Conservation (phyloP, 2,113 vertebrate genomes). For the Sebastes fasciatus region DNA sequence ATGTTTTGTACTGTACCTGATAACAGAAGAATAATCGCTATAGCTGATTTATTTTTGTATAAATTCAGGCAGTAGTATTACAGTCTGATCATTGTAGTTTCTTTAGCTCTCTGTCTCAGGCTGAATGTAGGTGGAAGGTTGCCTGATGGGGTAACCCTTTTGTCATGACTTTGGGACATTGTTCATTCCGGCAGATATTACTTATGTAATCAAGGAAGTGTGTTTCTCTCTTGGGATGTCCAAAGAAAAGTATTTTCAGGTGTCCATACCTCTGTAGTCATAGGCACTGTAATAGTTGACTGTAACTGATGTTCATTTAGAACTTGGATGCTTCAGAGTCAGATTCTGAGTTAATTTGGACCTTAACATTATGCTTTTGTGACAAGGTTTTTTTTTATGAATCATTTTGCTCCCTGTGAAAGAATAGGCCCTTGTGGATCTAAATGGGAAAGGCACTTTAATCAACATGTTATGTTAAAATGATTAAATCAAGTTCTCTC, state of each 20-base stretch:
- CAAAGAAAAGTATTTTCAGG: constrained; percentile 63
- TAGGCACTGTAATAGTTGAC: constrained; percentile 43
- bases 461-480: constrained; percentile 41
- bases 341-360: constrained; percentile 26
- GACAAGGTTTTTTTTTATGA: constrained; percentile 51
- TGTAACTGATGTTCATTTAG: not conserved
- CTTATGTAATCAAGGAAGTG: constrained; percentile 38
- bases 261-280: constrained; percentile 52
- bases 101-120: constrained; percentile 53
- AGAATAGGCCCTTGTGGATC: constrained; percentile 23
- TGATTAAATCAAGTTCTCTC: constrained; percentile 25
- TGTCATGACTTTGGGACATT: constrained; percentile 38
- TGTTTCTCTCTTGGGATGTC: constrained; percentile 26
- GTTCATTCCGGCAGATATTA: constrained; percentile 40
- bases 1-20: constrained; percentile 75
- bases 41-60: constrained; percentile 82
- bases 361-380: constrained; percentile 45
- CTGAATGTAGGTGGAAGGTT: constrained; percentile 42
- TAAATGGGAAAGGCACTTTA: constrained; percentile 46
- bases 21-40: constrained; percentile 66
- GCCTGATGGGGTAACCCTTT: constrained; percentile 34
- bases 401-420: constrained; percentile 49
- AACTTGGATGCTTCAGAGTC: constrained; percentile 32
- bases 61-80: constrained; percentile 70
- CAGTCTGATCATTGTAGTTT: constrained; percentile 79